phyloP scores from a whole-genome alignment of 2,888 invertebrate species.

The Corbicula japonica region DNA sequence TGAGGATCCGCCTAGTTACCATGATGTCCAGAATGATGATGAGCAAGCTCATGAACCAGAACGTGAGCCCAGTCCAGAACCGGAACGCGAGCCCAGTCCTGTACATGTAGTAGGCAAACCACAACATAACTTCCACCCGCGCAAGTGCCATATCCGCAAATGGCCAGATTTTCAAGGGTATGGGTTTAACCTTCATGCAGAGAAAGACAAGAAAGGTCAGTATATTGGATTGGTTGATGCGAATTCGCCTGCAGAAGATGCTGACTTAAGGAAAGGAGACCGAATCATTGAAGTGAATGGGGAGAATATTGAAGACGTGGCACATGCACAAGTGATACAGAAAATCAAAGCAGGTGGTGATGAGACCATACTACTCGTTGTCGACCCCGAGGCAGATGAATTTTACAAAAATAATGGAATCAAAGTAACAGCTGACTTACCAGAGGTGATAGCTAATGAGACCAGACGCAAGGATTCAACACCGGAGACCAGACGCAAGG shows the following conservation, averaged over 20 bases:
- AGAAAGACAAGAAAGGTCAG: conserved; percentile 97
- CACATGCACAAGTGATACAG: conserved; percentile 96
- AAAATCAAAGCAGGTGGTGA: conserved; percentile 94
- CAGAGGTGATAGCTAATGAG: conserved; percentile 58
- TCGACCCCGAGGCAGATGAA: conserved; percentile 91
- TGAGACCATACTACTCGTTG: conserved; percentile 95
- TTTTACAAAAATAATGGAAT: conserved; percentile 90
- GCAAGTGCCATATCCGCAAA: conserved; percentile 94
- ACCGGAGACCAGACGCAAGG: conserved; percentile 7
- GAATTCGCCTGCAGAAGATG: conserved; percentile 87
- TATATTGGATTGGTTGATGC: conserved; percentile 97
- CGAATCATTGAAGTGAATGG: conserved; percentile 93
- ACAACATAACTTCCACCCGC: conserved; percentile 83
- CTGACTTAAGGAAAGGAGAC: conserved; percentile 93
- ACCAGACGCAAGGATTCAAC: conserved; percentile 32
- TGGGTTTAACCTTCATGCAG: conserved; percentile 99
- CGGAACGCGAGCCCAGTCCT: conserved; percentile 44
- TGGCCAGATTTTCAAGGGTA: conserved; percentile 98
- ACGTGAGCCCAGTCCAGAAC: conserved; percentile 39
- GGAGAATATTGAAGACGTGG: conserved; percentile 95
- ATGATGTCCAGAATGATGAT: conserved; percentile 42
- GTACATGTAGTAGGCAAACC: conserved; percentile 30
- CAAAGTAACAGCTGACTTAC: conserved; percentile 64
- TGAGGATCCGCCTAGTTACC: conserved; percentile 50
- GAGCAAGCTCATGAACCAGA: conserved; percentile 39